Base-by-base conservation (phyloP, 2,888 invertebrate genomes). In the Callimorpha dominula region DNA sequence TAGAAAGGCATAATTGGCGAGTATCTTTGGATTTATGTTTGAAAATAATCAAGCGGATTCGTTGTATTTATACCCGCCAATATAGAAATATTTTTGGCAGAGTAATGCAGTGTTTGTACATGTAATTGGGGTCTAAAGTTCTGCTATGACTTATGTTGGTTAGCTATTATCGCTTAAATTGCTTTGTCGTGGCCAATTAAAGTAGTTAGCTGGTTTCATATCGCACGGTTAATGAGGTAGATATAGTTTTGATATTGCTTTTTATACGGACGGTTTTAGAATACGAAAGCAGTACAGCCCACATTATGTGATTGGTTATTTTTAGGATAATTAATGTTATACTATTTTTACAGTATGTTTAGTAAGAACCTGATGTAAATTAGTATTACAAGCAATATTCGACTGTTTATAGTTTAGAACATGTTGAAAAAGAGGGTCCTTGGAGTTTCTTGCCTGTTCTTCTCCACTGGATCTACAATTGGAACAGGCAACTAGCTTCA, bases 21-120 rank as follows among this genome's bases (percentile, higher is more conserved):
- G 93, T 91, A 92, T 92, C 87, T 88, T 74, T 80, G 89, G 93
- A 92, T 93, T 93, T 93, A 92, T 92, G 92, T 86, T 89, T 79
- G 78, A 88, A 57, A 90, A 92, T 92, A 93, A 94, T 93, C 92
- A 92, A 90, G 85, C 79, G 79, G 85, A 89, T 85, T 87, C 82
- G 82, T 83, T 78, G 80, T 87, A 85, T 84, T 86, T 85, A 80
- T 84, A 82, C 73, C 76, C 31, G 31, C 14, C 12, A 31, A 60
- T 31, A 74, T 54, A 70, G 52, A 75, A 78, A 75, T 77, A 82
- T 82, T 78, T 77, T 78, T 77, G 73, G 70, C 15, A 40, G 69
- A 69, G 52, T 77, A 77, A 77, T 77, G 75, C 69, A 71, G 71
- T 81, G 78, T 83, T 83, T 77, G 74, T 75, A 75, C 75, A 72